Conservation (phyloP, 2,797 vertebrate genomes). For the Pogonophryne albipinna region DNA sequence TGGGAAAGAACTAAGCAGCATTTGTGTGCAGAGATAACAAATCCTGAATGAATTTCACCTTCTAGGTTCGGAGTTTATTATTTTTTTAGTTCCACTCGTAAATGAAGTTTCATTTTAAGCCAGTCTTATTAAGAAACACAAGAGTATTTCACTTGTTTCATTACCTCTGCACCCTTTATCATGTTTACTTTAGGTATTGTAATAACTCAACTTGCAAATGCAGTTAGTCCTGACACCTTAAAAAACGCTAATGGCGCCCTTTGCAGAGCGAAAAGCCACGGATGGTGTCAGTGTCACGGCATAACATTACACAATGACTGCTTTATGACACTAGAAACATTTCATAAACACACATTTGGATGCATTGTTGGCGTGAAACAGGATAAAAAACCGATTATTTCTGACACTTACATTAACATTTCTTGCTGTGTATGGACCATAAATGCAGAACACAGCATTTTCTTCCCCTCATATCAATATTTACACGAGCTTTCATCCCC, state of each 20-base stretch:
- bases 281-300: too few species aligned
- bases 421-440: neutral
- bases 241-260: too few species aligned
- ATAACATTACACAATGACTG: slow-evolving; percentile 8
- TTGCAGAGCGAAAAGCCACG: slow-evolving; percentile 35
- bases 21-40: slow-evolving; percentile 48
- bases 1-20: slow-evolving; percentile 43
- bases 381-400: neutral
- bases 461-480: slow-evolving; percentile 16
- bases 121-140: slow-evolving; percentile 37
- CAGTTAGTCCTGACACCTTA: slow-evolving; percentile 16
- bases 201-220: slow-evolving; percentile 54
- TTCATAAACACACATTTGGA: neutral
- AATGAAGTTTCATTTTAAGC: slow-evolving; percentile 37
- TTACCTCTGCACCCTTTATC: slow-evolving; percentile 48
- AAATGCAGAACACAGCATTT: slow-evolving; percentile 14
- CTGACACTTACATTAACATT: neutral
- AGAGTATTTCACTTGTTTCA: slow-evolving; percentile 26
- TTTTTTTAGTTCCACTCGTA: slow-evolving; percentile 15
- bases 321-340: slow-evolving; percentile 6
- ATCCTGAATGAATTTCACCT: slow-evolving; percentile 57
- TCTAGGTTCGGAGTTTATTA: slow-evolving; percentile 46
- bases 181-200: slow-evolving; percentile 41
- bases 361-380: neutral
- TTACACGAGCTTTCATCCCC: slow-evolving; percentile 43